phyloP scores from a whole-genome alignment of 2,888 invertebrate genomes.

The Salpingus planirostris region DNA sequence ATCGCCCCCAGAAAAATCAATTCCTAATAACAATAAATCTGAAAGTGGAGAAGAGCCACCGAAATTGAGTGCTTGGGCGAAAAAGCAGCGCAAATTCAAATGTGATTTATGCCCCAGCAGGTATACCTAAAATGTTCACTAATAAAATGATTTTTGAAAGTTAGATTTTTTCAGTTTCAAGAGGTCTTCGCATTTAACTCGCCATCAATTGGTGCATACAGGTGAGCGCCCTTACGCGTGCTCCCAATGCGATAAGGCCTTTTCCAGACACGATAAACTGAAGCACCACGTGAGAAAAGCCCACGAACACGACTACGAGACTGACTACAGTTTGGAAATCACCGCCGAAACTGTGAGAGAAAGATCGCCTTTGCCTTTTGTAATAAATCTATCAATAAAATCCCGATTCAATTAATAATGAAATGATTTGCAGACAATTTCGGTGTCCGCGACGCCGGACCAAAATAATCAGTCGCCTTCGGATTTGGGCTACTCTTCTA shows the following conservation, averaged over 20 bases:
- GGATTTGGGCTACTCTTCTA: no score
- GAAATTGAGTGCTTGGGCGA: conserved; percentile 25
- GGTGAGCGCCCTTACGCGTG: conserved; percentile 64
- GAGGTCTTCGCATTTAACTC: conserved; percentile 58
- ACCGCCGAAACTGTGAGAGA: neutral
- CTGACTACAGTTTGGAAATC: conserved; percentile 6
- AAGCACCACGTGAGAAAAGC: conserved; percentile 57
- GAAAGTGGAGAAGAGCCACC: conserved; percentile 3
- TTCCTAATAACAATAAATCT: no score
- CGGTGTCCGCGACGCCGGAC: no score
- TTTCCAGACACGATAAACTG: conserved; percentile 63
- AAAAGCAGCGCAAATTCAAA: conserved; percentile 31
- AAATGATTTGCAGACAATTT: no score
- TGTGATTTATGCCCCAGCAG: conserved; percentile 37
- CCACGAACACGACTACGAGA: conserved; percentile 40
- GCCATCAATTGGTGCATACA: conserved; percentile 63
- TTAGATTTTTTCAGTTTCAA: no score
- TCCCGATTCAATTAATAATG: neutral
- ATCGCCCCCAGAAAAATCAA: no score
- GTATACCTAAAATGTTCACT: no score
- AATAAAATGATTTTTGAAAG: no score
- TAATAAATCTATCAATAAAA: no score
- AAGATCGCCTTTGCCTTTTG: conserved; percentile 5
- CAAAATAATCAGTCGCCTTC: no score
- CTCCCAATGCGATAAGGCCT: conserved; percentile 59